Evolutionary conservation across 2,888 invertebrate species (phyloP), one percentile per base, ranked within the genome.

Genomic region (Nemapogon koenigi): DNA sequence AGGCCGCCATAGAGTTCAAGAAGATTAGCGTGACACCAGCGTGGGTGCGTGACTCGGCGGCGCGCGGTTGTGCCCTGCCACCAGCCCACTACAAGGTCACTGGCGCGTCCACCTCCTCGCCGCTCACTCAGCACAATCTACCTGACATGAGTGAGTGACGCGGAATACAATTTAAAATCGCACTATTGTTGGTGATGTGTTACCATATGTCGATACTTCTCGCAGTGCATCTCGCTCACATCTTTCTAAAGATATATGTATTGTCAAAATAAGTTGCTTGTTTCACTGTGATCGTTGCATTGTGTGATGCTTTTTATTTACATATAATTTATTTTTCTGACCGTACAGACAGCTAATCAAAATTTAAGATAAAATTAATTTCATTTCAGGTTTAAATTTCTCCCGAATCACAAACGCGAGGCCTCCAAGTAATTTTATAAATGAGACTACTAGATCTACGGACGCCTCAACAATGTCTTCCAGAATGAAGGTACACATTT

Each of bases 31-130:
- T 96, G 0, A 73, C 81, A 10, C 82, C 88, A 0, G 70, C 86
- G 2, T 97, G 97, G 96, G 75, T 95, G 26, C 81, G 81, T 39
- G 89, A 92, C 18, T 92, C 91, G n/a, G 78, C 88, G 0, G 73
- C 82, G 16, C 82, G 81, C 16, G 91, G 92, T 0, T 87, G 84
- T 44, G 86, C 89, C 0, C 49, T 90, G 27, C 85, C 88, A 0
- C 64, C 83, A 11, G 76, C 81, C 2, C 61, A 79, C 35, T 87
- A 85, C 49, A 69, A 82, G 37, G 79, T 87, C 1, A 67, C 81
- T 0, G 78, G 81, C 1, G 81, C 84, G 18, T 82, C 81, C 4
- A 86, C 86, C 1, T 91, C 91, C 0, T 90, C 90, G 1, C 91
- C 91, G 0, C 82, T 87, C 13, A 84, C 84, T 39, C 65, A 62